phyloP scores from a whole-genome alignment of 2,888 invertebrate genomes.

The Trachelus iudaicus region DNA sequence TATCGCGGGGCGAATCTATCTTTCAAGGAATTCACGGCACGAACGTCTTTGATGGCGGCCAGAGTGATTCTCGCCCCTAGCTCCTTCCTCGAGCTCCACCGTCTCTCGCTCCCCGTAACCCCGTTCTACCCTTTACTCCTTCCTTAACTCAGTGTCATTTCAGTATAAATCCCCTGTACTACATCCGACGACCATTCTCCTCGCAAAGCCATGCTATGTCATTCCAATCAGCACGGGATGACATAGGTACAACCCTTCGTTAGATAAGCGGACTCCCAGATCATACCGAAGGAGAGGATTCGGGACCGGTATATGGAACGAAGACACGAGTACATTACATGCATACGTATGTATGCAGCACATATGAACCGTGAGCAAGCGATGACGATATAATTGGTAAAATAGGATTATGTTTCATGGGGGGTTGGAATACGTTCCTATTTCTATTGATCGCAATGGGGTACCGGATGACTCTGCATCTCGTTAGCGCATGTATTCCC shows the following conservation, averaged over 20 bases:
- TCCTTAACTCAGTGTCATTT: constrained; percentile 34
- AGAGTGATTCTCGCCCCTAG: constrained; percentile 53
- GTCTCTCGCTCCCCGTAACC: constrained; percentile 35
- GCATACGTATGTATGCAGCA: background rate
- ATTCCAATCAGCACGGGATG: background rate
- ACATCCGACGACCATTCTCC: constrained; percentile 11
- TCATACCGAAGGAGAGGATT: background rate
- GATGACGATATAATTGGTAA: too few relatives aligned
- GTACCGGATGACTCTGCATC: too few relatives aligned
- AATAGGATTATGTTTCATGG: too few relatives aligned
- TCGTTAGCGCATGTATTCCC: too few relatives aligned
- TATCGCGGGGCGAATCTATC: constrained; percentile 51
- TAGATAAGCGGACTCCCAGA: background rate
- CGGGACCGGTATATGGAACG: background rate
- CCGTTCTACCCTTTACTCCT: constrained; percentile 29
- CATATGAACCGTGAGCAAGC: too few relatives aligned
- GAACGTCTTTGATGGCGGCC: constrained; percentile 59
- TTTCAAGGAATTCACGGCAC: constrained; percentile 55
- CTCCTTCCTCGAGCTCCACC: background rate
- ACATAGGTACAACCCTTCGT: background rate
- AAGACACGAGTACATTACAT: background rate
- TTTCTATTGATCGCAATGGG: too few relatives aligned
- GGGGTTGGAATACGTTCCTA: too few relatives aligned
- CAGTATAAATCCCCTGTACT: constrained; percentile 37
- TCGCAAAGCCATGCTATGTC: background rate